These are phyloP conservation scores for Tenualosa ilisha DNA, from an alignment of 2,797 vertebrate species.

Conservation along the genomic window DNA sequence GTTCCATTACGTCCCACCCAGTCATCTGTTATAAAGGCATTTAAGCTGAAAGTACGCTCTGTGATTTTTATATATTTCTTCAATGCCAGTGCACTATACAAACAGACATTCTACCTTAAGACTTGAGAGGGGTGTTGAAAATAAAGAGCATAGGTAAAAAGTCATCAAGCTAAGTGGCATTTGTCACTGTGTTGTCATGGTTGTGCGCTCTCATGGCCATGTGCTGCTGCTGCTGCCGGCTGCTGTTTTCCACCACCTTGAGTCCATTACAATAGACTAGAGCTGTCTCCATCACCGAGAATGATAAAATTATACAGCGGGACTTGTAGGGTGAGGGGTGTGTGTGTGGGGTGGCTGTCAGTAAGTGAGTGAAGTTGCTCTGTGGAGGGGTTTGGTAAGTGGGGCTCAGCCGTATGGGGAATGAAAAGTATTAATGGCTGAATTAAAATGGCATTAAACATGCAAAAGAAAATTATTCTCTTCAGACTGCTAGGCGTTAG, in stretches of 20 bases:
- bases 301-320: slow-evolving; percentile 72
- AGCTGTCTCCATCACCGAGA: slow-evolving; percentile 63
- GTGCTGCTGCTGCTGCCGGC: not conserved
- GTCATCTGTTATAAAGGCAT: slow-evolving; percentile 53
- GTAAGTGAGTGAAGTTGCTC: not conserved
- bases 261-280: slow-evolving; percentile 59
- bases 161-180: slow-evolving; percentile 60
- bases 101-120: not conserved
- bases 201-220: slow-evolving; percentile 42
- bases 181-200: slow-evolving; percentile 53
- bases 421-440: slow-evolving; percentile 59
- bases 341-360: not conserved
- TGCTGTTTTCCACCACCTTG: not conserved
- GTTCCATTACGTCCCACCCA: not conserved
- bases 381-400: slow-evolving; percentile 42
- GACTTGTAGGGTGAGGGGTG: slow-evolving; percentile 43
- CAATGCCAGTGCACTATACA: too few species aligned
- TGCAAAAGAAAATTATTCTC: slow-evolving; percentile 62
- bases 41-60: slow-evolving; percentile 41
- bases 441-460: slow-evolving; percentile 69
- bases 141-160: slow-evolving; percentile 67
- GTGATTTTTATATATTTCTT: not conserved
- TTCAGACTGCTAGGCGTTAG: slow-evolving; percentile 31
- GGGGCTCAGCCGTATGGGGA: slow-evolving; percentile 51
- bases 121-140: slow-evolving; percentile 42